Conservation (phyloP, 2,888 invertebrate species). For the Drosophila monieri region DNA sequence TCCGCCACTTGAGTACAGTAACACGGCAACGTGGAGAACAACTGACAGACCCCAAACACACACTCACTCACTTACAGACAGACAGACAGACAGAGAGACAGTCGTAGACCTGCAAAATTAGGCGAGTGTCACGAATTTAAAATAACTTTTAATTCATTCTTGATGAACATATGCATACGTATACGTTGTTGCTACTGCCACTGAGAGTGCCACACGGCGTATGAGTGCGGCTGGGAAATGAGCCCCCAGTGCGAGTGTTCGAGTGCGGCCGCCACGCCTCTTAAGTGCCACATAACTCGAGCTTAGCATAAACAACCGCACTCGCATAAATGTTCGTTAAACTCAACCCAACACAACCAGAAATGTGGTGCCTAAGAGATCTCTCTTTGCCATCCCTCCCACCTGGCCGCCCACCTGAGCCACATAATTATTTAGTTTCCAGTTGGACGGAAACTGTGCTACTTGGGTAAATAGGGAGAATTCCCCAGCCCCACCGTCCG, state of each 20-base stretch:
- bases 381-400: constrained; percentile 2
- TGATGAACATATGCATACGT: constrained; percentile 68
- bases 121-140: constrained; percentile 81
- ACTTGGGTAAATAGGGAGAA: constrained; percentile 48
- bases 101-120: constrained; percentile 69
- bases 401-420: constrained; percentile 33
- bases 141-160: constrained; percentile 81
- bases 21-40: constrained; percentile 28
- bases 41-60: constrained; percentile 23
- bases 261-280: constrained; percentile 59
- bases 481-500: neutral
- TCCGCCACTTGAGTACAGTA: constrained; percentile 61
- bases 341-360: constrained; percentile 45
- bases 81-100: constrained; percentile 2
- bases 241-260: constrained; percentile 40
- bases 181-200: constrained; percentile 34
- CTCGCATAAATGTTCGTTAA: constrained; percentile 77
- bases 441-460: constrained; percentile 67
- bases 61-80: constrained; percentile 3
- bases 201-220: constrained; percentile 60
- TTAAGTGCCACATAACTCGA: constrained; percentile 74
- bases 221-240: constrained; percentile 73
- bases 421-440: constrained; percentile 77
- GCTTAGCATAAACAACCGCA: constrained; percentile 78
- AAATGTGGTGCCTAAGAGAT: constrained; percentile 15